A percentile compares a stretch with the other conserved stretches of the same genome.
These are phyloP conservation scores for Magallana gigas DNA, from an alignment of 1,140 invertebrate genomes.

Conservation along the genomic window DNA sequence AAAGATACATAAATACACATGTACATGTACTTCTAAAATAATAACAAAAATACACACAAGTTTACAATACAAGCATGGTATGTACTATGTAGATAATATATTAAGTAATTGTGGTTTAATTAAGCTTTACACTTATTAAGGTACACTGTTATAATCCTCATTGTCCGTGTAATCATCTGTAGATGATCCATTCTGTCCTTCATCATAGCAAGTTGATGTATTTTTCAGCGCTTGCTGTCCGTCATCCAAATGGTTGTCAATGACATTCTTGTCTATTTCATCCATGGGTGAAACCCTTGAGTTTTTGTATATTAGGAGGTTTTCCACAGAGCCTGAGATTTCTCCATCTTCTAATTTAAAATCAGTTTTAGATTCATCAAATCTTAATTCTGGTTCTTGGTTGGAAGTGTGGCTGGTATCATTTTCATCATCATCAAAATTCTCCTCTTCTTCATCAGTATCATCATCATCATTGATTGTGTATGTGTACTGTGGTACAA, in stretches of 20 bases:
- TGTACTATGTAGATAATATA: no score
- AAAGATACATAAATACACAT: background rate
- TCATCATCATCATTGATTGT: background rate
- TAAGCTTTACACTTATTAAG: background rate
- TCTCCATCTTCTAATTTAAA: background rate
- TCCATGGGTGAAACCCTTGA: no score
- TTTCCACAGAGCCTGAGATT: background rate
- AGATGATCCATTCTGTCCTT: background rate
- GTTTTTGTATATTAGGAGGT: no score
- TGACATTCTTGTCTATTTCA: no score
- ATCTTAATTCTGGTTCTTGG: background rate
- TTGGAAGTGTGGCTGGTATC: background rate
- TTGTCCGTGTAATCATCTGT: conserved; percentile 10
- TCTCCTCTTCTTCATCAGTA: background rate
- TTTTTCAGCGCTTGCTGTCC: background rate
- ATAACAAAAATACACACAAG: no score
- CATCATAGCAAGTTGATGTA: background rate
- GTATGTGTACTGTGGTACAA: background rate
- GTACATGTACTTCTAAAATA: background rate
- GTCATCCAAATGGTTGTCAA: background rate
- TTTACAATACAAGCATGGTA: no score
- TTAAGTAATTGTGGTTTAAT: background rate
- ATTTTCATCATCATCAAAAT: background rate
- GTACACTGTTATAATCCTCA: background rate
- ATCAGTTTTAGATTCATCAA: background rate